These are phyloP conservation scores for Uria lomvia DNA, from an alignment of 2,113 vertebrate species.

Conservation along the genomic window DNA sequence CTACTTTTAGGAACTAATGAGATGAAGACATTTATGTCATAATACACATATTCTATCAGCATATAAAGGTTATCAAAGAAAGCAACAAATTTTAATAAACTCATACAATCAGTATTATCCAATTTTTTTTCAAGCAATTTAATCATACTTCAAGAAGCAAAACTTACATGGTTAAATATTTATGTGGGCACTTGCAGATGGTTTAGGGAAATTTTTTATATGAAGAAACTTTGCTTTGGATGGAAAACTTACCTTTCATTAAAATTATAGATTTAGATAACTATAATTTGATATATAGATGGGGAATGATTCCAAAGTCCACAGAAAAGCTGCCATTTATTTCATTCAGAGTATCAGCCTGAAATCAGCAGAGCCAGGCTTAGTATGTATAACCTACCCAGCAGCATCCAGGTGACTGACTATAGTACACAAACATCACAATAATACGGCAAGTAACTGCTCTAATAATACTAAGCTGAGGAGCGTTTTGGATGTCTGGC, in stretches of 20 bases:
- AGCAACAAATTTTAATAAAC: neutral
- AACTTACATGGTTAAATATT: neutral
- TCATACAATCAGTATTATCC: neutral
- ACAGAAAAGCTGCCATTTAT: neutral
- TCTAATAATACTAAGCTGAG: neutral
- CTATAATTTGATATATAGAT: too few species aligned
- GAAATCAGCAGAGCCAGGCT: neutral
- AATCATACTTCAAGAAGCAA: neutral
- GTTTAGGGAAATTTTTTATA: neutral
- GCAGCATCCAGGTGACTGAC: neutral
- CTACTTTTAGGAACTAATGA: neutral
- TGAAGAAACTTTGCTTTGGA: neutral
- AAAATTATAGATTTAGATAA: neutral
- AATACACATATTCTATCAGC: neutral
- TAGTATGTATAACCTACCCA: neutral
- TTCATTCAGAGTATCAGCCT: neutral
- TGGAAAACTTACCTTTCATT: neutral
- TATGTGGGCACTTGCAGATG: neutral
- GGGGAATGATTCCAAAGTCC: neutral
- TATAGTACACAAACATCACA: neutral
- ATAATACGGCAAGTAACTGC: neutral
- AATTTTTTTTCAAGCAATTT: neutral
- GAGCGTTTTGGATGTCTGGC: conserved; percentile 1
- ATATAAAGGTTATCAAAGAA: neutral
- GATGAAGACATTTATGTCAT: neutral